These are phyloP conservation scores for Ammodytes dubius DNA, from an alignment of 2,113 vertebrate species.

Conservation along the genomic window DNA sequence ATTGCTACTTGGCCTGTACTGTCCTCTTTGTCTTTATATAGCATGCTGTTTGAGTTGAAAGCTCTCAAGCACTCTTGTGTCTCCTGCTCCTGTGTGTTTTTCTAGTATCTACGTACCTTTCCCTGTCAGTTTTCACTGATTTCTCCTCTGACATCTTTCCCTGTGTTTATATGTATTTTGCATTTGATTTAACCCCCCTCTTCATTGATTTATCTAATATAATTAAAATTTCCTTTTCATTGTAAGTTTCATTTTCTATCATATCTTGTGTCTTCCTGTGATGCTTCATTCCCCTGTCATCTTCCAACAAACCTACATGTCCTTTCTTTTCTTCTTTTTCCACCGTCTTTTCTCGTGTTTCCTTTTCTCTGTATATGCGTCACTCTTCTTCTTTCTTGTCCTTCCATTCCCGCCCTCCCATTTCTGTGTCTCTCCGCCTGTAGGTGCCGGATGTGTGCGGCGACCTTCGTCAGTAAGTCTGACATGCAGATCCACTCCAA, in stretches of 20 bases:
- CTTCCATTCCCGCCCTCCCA: slow-evolving; percentile 68
- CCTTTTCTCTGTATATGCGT: slow-evolving; percentile 32
- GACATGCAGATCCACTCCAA: slow-evolving; percentile 99
- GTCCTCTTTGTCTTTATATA: slow-evolving; percentile 38
- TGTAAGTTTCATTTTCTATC: slow-evolving; percentile 32
- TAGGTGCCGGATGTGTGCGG: slow-evolving; percentile 99
- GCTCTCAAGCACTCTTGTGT: slow-evolving; percentile 23
- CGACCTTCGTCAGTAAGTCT: slow-evolving; percentile 99
- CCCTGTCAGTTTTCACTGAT: slow-evolving; percentile 58
- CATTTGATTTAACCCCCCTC: slow-evolving; percentile 31
- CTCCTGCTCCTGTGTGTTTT: slow-evolving; percentile 49
- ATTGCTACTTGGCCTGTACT: slow-evolving; percentile 31
- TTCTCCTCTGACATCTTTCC: slow-evolving; percentile 42
- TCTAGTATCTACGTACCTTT: slow-evolving; percentile 49
- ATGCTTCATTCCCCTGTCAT: slow-evolving; percentile 26
- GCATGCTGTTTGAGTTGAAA: slow-evolving; percentile 59
- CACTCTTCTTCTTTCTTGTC: slow-evolving; percentile 55
- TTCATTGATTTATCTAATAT: slow-evolving; percentile 39
- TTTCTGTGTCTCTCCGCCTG: slow-evolving; percentile 85
- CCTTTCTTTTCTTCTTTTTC: background rate
- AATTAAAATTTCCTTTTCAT: slow-evolving; percentile 31
- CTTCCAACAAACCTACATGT: background rate
- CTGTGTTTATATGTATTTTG: slow-evolving; percentile 27
- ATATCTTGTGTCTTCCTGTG: slow-evolving; percentile 48
- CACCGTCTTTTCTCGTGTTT: slow-evolving; percentile 25